Base-by-base conservation (phyloP, 2,113 vertebrate species). In the Haemorhous mexicanus region DNA sequence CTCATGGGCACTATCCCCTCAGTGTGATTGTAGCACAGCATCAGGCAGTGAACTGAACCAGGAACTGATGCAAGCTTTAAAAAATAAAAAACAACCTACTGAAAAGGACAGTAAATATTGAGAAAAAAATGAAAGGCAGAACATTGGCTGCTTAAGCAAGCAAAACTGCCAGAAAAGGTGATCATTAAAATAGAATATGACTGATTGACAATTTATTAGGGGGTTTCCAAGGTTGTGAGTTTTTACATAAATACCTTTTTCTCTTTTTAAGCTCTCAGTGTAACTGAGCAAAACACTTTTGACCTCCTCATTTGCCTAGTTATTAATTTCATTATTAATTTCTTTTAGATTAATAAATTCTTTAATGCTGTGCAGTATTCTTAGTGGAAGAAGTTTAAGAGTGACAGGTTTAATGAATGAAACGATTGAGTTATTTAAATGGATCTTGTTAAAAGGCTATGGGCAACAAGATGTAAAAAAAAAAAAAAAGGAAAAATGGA, bases 391-490 rank as follows among this genome's bases (percentile, higher is more conserved):
- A 76, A 53, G n/a, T 84, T 94, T 75, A 50, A 68, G 32, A 86
- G 35, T 55, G 35, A 79, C 59, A 1, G 9, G 2, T 59, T 94
- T 86, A 87, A 58, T 88, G 13, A 85, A 58, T 85, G 2, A 72
- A 84, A 87, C 86, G 87, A 55, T 77, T 74, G 72, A 91, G 30
- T 35, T 90, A 35, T 85, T 87, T 90, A 86, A 82, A 68, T 76
- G 13, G 43, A 35, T 87, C 28, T 84, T 81, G 13, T 97, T 78
- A 69, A 87, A 95, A 87, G 75, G 18, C 79, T 68, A 43, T 8
- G 19, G 27, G 9, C 27, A 89, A 61, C 17, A 70, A 87, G 46
- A 10, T 74, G 24, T 50, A 72, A 24, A 59, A 62, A 50, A 49
- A 50, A 13, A 74, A 37, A 64, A 46, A 33, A 39, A 39, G 39